Conservation (phyloP, 2,113 vertebrate genomes). For the Dicrurus megarhynchus region DNA sequence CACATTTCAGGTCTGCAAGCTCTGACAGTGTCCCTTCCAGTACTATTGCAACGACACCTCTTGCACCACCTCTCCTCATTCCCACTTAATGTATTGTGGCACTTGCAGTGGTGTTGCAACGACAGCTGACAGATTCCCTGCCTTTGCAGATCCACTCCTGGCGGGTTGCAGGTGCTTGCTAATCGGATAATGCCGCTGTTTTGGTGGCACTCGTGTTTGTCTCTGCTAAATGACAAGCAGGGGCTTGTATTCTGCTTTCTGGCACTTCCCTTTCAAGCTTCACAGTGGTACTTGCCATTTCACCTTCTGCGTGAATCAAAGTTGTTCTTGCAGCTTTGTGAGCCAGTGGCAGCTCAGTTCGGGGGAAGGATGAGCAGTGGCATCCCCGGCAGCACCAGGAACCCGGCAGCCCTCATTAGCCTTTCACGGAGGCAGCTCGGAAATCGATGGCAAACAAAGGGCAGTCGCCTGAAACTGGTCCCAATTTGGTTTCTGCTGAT, state of each 20-base stretch:
- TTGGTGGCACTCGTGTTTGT: neutral
- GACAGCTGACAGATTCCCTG: constrained; percentile 1
- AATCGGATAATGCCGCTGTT: neutral
- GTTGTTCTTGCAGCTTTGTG: neutral
- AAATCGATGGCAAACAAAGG: constrained; percentile 37
- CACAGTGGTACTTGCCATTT: neutral
- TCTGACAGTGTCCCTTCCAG: neutral
- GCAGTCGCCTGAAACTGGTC: constrained; percentile 48
- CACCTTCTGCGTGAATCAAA: neutral
- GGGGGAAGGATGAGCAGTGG: neutral
- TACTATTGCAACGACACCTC: neutral
- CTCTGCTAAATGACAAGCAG: neutral
- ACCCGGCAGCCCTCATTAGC: constrained; percentile 32
- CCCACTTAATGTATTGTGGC: neutral
- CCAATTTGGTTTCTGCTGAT: constrained; percentile 46
- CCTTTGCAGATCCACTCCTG: neutral
- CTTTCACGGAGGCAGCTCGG: constrained; percentile 8
- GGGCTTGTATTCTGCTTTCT: neutral
- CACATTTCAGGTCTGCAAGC: neutral
- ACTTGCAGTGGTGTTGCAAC: neutral
- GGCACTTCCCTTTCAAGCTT: neutral
- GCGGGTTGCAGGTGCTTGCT: neutral
- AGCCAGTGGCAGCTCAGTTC: neutral
- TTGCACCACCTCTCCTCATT: neutral
- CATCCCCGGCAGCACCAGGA: constrained; percentile 31